Evolutionary conservation across 2,113 vertebrate species (phyloP).

Genomic region (Lepisosteus osseus): DNA sequence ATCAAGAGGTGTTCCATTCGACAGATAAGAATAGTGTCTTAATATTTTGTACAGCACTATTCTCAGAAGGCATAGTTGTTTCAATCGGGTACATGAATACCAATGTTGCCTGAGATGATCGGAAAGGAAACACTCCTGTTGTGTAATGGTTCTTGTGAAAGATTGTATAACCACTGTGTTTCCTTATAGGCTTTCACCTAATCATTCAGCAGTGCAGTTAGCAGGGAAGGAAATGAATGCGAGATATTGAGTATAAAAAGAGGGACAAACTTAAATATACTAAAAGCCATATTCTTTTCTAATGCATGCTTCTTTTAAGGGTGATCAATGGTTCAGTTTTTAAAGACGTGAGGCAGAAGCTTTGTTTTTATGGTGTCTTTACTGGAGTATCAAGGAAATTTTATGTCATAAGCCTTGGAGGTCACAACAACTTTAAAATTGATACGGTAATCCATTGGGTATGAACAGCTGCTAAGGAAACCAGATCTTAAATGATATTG

Average conservation of each 20-base stretch:
- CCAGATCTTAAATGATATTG: too few species aligned
- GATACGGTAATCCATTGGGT: too few species aligned
- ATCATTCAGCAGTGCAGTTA: slow-evolving; percentile 1
- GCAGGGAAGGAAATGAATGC: slow-evolving; percentile 16
- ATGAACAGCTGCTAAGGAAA: too few species aligned
- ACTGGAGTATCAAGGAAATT: slow-evolving; percentile 22
- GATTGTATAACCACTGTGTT: neutral
- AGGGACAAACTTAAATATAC: slow-evolving; percentile 42
- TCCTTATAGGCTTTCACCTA: neutral
- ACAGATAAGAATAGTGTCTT: too few species aligned
- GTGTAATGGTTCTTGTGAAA: neutral
- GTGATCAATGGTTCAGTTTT: slow-evolving; percentile 12
- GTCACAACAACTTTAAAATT: too few species aligned
- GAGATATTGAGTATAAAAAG: slow-evolving; percentile 39
- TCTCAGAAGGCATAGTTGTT: neutral
- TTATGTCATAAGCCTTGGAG: too few species aligned
- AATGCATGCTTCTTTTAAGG: slow-evolving; percentile 44
- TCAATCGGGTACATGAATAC: too few species aligned
- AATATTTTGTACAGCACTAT: neutral
- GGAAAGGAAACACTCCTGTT: too few species aligned
- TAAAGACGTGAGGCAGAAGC: slow-evolving; percentile 8
- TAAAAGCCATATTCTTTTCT: slow-evolving; percentile 68
- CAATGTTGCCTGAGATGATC: too few species aligned
- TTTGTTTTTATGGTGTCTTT: slow-evolving; percentile 32
- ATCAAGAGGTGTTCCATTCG: too few species aligned